phyloP scores from a whole-genome alignment of 2,797 vertebrate genomes.

The Propithecus deckenii region DNA sequence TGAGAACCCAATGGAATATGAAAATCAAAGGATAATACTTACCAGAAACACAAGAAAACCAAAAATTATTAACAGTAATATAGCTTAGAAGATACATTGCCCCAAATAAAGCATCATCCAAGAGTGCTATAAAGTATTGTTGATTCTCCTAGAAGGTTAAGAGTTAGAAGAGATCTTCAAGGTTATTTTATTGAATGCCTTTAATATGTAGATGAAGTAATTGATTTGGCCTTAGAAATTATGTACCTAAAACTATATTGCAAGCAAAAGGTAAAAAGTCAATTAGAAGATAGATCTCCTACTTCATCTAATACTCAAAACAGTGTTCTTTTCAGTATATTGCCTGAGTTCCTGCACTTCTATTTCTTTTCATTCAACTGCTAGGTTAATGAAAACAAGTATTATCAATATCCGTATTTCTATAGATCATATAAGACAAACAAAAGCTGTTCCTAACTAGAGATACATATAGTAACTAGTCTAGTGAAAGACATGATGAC shows the following conservation, averaged over 20 bases:
- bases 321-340: neutral
- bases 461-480: neutral
- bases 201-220: neutral
- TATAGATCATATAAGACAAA: neutral
- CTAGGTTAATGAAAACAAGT: neutral
- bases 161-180: neutral
- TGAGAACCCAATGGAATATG: neutral
- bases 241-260: neutral
- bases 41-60: neutral
- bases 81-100: neutral
- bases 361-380: neutral
- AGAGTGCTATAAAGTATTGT: neutral
- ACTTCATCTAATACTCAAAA: neutral
- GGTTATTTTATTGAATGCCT: neutral
- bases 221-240: neutral
- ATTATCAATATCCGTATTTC: constrained; percentile 4
- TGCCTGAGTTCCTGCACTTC: neutral
- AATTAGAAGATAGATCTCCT: neutral
- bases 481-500: neutral
- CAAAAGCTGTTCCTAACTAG: constrained; percentile 5
- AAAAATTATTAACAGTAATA: neutral
- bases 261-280: neutral
- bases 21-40: neutral
- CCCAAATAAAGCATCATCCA: neutral
- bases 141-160: neutral